These are phyloP conservation scores for Phenganax subtilis DNA, from an alignment of 92 coral and sea anemone genomes.

Conservation along the genomic window DNA sequence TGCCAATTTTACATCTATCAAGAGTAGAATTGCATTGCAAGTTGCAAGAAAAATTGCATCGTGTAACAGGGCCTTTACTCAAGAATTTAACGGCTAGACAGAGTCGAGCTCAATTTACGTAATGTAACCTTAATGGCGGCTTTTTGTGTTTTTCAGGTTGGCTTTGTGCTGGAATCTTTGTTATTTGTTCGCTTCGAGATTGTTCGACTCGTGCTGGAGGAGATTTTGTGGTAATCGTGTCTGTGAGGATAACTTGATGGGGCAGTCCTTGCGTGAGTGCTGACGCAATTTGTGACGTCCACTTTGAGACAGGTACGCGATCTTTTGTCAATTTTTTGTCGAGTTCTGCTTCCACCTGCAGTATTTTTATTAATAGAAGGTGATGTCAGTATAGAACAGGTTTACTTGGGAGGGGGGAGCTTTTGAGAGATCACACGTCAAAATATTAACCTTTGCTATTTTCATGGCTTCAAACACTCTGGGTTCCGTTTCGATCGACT, in stretches of 20 bases:
- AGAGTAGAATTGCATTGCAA: too few relatives aligned
- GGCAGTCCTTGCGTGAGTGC: conserved; percentile 59
- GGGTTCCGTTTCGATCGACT: conserved; percentile 70
- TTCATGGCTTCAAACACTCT: conserved; percentile 94
- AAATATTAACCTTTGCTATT: conserved; percentile 67
- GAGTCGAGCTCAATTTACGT: too few relatives aligned
- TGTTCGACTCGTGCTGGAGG: conserved; percentile 44
- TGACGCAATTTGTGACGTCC: conserved; percentile 59
- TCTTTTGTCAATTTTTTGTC: conserved; percentile 50
- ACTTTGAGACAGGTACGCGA: conserved; percentile 43
- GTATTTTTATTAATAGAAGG: background rate
- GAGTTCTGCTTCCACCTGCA: conserved; percentile 74
- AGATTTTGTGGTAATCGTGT: conserved; percentile 1
- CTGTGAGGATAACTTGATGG: conserved; percentile 56
- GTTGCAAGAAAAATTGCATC: too few relatives aligned
- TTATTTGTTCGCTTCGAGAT: conserved; percentile 26
- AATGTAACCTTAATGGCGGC: conserved; percentile 15
- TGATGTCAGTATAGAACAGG: background rate
- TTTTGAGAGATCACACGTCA: background rate
- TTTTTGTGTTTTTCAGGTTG: conserved; percentile 44
- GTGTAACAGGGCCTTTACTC: too few relatives aligned
- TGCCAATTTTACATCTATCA: too few relatives aligned
- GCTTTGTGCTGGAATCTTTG: conserved; percentile 57
- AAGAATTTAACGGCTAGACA: too few relatives aligned
- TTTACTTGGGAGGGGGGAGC: background rate